Percentiles rank a stretch among this genome's conserved stretches.
phyloP scores from a whole-genome alignment of 2,113 vertebrate genomes.

The Alligator mississippiensis region DNA sequence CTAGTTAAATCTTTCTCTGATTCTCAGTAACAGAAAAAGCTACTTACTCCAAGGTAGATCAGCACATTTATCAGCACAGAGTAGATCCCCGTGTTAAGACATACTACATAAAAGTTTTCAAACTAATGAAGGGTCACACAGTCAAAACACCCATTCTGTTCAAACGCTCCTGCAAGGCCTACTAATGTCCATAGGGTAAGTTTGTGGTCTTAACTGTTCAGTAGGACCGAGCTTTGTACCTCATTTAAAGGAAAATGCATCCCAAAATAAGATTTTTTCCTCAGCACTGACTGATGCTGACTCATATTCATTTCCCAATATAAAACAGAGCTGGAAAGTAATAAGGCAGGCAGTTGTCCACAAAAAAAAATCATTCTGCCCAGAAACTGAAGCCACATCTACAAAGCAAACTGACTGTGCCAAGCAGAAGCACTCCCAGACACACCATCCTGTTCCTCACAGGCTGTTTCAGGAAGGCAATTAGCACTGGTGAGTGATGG shows the following conservation, averaged over 20 bases:
- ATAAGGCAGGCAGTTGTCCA: not conserved
- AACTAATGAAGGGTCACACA: slow-evolving; percentile 35
- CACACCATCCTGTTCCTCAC: no score
- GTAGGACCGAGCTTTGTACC: not conserved
- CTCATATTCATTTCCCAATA: not conserved
- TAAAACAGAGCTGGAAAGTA: not conserved
- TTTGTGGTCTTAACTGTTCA: not conserved
- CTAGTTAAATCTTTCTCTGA: not conserved
- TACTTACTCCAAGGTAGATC: not conserved
- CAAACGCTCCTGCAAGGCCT: slow-evolving; percentile 68
- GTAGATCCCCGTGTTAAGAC: slow-evolving; percentile 71
- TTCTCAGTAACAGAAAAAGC: not conserved
- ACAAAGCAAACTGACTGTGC: no score
- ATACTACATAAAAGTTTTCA: slow-evolving; percentile 35
- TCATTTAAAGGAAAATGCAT: not conserved
- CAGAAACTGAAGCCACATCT: not conserved
- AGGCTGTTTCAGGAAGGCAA: no score
- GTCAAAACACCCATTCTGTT: slow-evolving; percentile 51
- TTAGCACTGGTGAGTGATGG: no score
- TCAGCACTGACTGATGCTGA: not conserved
- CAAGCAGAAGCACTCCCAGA: no score
- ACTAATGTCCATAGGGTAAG: not conserved
- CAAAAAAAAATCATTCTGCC: not conserved
- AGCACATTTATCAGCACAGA: slow-evolving; percentile 27
- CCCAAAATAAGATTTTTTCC: not conserved